Evolutionary conservation across 2,113 vertebrate genomes (phyloP).

Genomic region (Nicator chloris): DNA sequence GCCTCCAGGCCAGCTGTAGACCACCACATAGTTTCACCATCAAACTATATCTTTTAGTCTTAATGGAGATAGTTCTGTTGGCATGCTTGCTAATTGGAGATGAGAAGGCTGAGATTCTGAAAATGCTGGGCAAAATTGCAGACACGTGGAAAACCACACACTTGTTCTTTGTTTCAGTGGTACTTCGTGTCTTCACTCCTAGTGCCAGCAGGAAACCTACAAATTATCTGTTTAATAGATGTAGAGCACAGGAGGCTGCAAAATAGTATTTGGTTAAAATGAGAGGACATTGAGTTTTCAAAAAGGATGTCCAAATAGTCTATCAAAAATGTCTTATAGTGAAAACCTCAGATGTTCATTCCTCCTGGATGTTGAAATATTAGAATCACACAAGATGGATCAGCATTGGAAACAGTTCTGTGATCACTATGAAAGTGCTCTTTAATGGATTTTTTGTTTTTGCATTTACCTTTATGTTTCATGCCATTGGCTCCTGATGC

Average conservation of each 20-base stretch:
- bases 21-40: too few species aligned
- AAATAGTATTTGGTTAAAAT: background rate
- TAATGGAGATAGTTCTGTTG: background rate
- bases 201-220: background rate
- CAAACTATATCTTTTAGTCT: background rate
- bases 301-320: background rate
- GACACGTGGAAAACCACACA: background rate
- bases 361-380: background rate
- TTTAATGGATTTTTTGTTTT: background rate
- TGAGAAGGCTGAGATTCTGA: background rate
- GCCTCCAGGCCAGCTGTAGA: too few species aligned
- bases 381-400: background rate
- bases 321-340: background rate
- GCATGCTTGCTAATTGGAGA: background rate
- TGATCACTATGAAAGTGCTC: background rate
- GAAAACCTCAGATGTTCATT: background rate
- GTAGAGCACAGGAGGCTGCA: background rate
- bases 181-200: background rate
- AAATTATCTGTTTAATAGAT: background rate
- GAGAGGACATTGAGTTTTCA: background rate
- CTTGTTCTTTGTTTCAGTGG: background rate
- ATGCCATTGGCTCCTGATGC: background rate
- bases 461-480: background rate
- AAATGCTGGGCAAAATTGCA: background rate
- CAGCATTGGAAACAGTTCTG: background rate